Conservation (phyloP, 2,797 vertebrate genomes). For the Eleutherodactylus coqui region DNA sequence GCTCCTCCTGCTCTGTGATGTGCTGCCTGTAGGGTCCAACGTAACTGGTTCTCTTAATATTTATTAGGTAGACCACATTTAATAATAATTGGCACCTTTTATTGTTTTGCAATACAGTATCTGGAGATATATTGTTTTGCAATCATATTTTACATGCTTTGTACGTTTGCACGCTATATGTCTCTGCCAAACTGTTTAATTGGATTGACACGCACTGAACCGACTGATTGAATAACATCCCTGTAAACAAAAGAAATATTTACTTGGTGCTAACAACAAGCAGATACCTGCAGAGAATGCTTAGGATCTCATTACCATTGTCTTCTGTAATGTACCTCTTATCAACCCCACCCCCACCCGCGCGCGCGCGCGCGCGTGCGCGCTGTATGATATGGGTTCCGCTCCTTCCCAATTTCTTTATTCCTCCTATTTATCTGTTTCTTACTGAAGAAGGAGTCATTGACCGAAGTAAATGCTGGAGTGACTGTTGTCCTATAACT, state of each 20-base stretch:
- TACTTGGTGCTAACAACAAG: slow-evolving; percentile 8
- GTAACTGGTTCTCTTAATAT: no score
- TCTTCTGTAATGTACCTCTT: not conserved
- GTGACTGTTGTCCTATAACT: no score
- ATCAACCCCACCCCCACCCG: no score
- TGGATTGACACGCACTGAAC: slow-evolving; percentile 38
- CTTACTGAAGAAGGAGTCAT: no score
- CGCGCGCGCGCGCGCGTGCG: no score
- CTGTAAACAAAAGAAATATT: slow-evolving; percentile 33
- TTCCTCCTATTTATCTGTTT: not conserved
- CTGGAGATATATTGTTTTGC: slow-evolving; percentile 23
- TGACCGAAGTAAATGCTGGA: no score
- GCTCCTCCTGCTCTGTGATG: no score
- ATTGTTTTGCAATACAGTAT: not conserved
- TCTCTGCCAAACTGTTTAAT: slow-evolving; percentile 40
- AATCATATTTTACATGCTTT: slow-evolving; percentile 21
- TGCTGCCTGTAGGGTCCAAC: no score
- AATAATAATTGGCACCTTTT: not conserved
- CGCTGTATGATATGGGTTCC: not conserved
- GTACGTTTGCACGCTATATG: not conserved
- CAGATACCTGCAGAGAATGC: not conserved
- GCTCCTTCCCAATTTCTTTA: not conserved
- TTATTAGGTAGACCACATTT: no score
- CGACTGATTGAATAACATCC: slow-evolving; percentile 41
- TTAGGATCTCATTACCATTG: not conserved